These are phyloP conservation scores for Myoxocephalus aenaeus DNA, from an alignment of 2,797 vertebrate genomes.

Conservation along the genomic window DNA sequence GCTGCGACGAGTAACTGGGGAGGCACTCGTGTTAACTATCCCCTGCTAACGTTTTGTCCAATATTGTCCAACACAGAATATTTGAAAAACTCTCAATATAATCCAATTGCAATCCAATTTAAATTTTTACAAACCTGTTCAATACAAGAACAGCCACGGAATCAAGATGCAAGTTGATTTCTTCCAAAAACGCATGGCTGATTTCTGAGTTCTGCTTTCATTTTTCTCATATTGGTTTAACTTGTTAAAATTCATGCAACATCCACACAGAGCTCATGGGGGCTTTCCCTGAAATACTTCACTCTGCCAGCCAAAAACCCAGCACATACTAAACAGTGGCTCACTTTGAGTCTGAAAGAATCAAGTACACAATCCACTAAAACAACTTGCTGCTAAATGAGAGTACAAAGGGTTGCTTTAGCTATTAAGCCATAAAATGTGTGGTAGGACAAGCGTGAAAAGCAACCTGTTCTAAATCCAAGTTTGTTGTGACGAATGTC, in stretches of 20 bases:
- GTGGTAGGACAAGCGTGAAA: slow-evolving; percentile 37
- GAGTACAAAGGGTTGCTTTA: not conserved
- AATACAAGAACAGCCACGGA: not conserved
- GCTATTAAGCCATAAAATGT: slow-evolving; percentile 13
- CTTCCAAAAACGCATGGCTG: not conserved
- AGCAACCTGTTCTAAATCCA: slow-evolving; percentile 17
- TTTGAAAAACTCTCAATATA: not conserved
- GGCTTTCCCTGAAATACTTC: not conserved
- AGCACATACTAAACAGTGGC: not conserved
- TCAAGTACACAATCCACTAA: not conserved
- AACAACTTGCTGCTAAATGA: slow-evolving; percentile 3
- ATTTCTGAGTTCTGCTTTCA: not conserved
- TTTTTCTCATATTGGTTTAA: not conserved
- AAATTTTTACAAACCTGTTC: not conserved
- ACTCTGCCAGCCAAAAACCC: not conserved
- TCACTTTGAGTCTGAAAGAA: slow-evolving; percentile 23
- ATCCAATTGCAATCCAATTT: not conserved
- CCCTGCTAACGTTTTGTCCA: not conserved
- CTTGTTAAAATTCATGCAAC: not conserved
- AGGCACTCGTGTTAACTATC: slow-evolving; percentile 8
- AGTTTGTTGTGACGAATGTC: slow-evolving; percentile 37
- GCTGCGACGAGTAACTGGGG: slow-evolving; percentile 43
- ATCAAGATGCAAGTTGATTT: not conserved
- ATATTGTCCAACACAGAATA: not conserved
- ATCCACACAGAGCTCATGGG: not conserved